A percentile compares a stretch with the other conserved stretches of the same genome.
Evolutionary conservation across 1,140 invertebrate genomes (phyloP).

Genomic region (Pseudomyrmex cubaensis): DNA sequence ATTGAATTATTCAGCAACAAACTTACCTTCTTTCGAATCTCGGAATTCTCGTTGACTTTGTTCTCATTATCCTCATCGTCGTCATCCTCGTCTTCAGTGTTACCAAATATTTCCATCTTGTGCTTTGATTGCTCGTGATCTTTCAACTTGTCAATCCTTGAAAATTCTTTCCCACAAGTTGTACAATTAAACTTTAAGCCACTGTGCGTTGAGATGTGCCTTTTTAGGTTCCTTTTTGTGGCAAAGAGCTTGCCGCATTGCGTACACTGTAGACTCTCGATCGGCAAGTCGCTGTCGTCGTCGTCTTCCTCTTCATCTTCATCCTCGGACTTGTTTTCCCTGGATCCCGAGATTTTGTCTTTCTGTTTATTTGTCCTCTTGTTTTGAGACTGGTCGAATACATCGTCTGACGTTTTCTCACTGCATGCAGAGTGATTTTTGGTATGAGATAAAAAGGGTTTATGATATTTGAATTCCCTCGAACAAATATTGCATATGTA

Average conservation of each 20-base stretch:
- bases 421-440: constrained; percentile 77
- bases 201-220: constrained; percentile 80
- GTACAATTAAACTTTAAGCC: constrained; percentile 78
- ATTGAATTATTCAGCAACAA: background rate
- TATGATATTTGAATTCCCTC: constrained; percentile 80
- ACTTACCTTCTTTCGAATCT: constrained; percentile 71
- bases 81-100: constrained; percentile 70
- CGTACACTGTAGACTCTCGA: constrained; percentile 77
- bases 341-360: background rate
- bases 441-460: constrained; percentile 77
- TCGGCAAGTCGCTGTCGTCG: constrained; percentile 71
- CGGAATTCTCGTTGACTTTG: constrained; percentile 66
- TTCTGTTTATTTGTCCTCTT: constrained; percentile 38
- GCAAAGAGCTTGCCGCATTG: constrained; percentile 81
- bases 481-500: constrained; percentile 79
- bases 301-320: constrained; percentile 69
- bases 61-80: constrained; percentile 75
- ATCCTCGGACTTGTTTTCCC: constrained; percentile 64
- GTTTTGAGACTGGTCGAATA: constrained; percentile 4
- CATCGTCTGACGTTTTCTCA: constrained; percentile 47
- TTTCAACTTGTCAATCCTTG: constrained; percentile 79
- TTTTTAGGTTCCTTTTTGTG: constrained; percentile 80
- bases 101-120: constrained; percentile 75
- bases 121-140: constrained; percentile 82
- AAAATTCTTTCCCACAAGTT: constrained; percentile 80